A percentile compares a stretch with the other conserved stretches of the same genome.
Conservation (phyloP, 2,797 vertebrate genomes). For the Melanogrammus aeglefinus region DNA sequence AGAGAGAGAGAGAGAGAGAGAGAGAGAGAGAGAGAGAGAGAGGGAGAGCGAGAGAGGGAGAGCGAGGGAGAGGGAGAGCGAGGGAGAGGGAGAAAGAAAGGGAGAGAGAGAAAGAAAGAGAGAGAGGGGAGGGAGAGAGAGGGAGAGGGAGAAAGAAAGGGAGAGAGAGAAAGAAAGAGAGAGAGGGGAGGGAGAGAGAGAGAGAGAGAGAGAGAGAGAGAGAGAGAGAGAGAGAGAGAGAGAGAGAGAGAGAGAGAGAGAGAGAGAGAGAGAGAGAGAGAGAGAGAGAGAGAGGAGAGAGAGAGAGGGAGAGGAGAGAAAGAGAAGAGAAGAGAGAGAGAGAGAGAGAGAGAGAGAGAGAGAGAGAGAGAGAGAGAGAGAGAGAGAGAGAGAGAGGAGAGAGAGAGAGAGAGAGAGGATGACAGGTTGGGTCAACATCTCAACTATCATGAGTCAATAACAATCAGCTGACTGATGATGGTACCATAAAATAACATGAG, state of each 20-base stretch:
- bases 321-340: neutral
- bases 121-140: neutral
- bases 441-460: neutral
- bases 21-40: neutral
- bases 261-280: conserved; percentile 4
- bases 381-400: neutral
- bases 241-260: neutral
- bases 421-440: neutral
- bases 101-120: conserved; percentile 2
- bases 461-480: neutral
- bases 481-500: too few relatives aligned
- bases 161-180: too few relatives aligned
- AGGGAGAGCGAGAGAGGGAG: neutral
- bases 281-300: neutral
- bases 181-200: too few relatives aligned
- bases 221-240: neutral
- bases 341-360: conserved; percentile 5
- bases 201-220: too few relatives aligned
- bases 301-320: conserved; percentile 1
- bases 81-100: too few relatives aligned
- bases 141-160: too few relatives aligned
- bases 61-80: conserved; percentile 8
- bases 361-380: neutral
- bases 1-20: too few relatives aligned
- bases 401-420: neutral